phyloP scores from a whole-genome alignment of 2,797 vertebrate species.

The Balearica regulorum region DNA sequence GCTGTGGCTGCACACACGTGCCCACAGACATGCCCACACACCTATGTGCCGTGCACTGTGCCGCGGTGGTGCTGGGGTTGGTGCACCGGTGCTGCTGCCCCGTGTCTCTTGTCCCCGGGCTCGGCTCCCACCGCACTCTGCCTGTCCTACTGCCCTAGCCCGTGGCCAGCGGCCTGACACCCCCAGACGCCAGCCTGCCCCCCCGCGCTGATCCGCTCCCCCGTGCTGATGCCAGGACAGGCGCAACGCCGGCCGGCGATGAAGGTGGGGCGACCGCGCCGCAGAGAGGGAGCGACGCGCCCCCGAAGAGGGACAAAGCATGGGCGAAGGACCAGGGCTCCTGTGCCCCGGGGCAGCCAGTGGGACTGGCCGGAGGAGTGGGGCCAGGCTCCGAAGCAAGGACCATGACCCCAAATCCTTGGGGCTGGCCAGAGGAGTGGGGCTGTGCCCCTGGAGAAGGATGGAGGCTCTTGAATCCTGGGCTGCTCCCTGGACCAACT shows the following conservation, averaged over 20 bases:
- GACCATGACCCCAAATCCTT: neutral
- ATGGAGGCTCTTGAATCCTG: neutral
- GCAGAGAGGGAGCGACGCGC: constrained; percentile 44
- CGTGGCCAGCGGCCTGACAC: constrained; percentile 1
- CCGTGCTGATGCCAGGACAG: constrained; percentile 53
- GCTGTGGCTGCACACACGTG: fast-evolving
- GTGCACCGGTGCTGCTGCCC: neutral
- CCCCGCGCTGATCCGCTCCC: constrained; percentile 42
- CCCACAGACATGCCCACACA: fast-evolving
- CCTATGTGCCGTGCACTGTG: fast-evolving
- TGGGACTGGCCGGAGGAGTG: neutral
- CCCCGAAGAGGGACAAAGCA: constrained; percentile 15
- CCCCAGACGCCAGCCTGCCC: constrained; percentile 29
- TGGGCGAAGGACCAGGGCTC: neutral
- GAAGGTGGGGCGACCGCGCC: constrained; percentile 31
- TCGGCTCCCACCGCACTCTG: neutral
- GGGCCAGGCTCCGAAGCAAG: neutral
- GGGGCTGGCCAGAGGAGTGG: constrained; percentile 19
- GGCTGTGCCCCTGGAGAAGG: constrained; percentile 11
- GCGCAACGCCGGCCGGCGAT: constrained; percentile 22
- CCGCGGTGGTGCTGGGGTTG: neutral
- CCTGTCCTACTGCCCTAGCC: constrained; percentile 40
- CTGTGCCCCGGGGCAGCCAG: neutral
- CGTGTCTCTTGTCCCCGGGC: neutral
- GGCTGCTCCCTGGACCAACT: neutral